These are phyloP conservation scores for Steatornis caripensis DNA, from an alignment of 2,113 vertebrate genomes.

Conservation along the genomic window DNA sequence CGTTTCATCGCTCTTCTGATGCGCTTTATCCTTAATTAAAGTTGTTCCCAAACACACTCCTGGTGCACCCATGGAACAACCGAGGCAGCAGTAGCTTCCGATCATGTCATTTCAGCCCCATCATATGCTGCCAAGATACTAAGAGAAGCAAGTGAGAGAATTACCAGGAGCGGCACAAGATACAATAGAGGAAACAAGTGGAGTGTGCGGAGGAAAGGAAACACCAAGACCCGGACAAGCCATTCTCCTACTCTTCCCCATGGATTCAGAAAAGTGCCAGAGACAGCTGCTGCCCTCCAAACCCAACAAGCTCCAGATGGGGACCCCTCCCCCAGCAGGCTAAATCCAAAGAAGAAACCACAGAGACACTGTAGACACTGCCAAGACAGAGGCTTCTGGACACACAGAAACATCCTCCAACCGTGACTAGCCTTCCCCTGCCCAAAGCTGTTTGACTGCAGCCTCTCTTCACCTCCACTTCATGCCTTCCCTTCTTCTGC, in stretches of 20 bases:
- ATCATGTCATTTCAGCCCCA: neutral
- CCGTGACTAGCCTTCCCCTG: neutral
- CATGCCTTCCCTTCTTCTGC: neutral
- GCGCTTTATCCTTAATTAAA: neutral
- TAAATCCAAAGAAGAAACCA: neutral
- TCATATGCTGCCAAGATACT: neutral
- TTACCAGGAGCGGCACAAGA: neutral
- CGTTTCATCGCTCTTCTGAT: neutral
- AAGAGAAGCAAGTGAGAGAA: neutral
- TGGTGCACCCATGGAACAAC: neutral
- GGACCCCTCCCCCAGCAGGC: neutral
- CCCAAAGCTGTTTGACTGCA: neutral
- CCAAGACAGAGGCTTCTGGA: neutral
- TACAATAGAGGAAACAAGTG: fast-evolving
- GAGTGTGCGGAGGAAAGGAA: neutral
- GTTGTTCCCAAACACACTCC: neutral
- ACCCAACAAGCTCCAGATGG: neutral
- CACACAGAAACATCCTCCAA: neutral
- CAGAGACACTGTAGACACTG: neutral
- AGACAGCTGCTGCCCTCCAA: neutral
- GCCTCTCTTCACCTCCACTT: neutral
- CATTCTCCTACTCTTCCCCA: neutral
- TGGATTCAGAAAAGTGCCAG: neutral
- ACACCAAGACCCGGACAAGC: neutral
- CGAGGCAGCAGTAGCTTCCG: neutral